Percentiles rank a stretch among this genome's conserved stretches.
phyloP scores from a whole-genome alignment of 2,797 vertebrate species.

The Hydrolagus colliei region DNA sequence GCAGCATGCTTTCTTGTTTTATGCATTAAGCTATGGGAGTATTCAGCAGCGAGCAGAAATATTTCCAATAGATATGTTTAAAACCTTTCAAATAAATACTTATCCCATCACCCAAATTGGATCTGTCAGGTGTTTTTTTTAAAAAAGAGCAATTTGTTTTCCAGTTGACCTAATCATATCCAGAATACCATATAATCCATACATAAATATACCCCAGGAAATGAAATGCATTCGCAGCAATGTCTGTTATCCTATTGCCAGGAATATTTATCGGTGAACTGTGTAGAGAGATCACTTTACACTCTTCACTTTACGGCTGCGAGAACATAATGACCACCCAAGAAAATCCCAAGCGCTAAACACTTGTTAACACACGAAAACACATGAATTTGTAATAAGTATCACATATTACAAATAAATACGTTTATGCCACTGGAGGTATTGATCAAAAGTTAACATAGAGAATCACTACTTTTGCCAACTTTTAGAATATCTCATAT shows the following conservation, averaged over 20 bases:
- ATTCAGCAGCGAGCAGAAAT: neutral
- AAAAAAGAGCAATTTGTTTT: conserved; percentile 16
- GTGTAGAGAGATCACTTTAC: neutral
- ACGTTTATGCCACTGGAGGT: neutral
- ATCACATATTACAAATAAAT: neutral
- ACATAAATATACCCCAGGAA: neutral
- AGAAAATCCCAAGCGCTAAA: neutral
- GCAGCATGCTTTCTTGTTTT: neutral
- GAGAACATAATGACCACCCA: neutral
- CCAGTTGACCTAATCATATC: neutral
- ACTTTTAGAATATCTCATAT: neutral
- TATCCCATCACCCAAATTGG: neutral
- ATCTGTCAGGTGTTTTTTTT: neutral
- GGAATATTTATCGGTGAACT: neutral
- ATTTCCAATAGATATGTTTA: neutral
- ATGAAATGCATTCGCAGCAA: neutral
- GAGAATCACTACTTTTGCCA: neutral
- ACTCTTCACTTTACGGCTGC: neutral
- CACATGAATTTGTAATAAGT: neutral
- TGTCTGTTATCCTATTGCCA: neutral
- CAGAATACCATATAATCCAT: neutral
- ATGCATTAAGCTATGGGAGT: too few species aligned
- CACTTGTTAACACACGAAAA: neutral
- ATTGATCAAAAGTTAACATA: neutral
- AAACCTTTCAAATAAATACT: neutral